These are phyloP conservation scores for Ammodramus savannarum DNA, from an alignment of 2,113 vertebrate species.

Conservation along the genomic window DNA sequence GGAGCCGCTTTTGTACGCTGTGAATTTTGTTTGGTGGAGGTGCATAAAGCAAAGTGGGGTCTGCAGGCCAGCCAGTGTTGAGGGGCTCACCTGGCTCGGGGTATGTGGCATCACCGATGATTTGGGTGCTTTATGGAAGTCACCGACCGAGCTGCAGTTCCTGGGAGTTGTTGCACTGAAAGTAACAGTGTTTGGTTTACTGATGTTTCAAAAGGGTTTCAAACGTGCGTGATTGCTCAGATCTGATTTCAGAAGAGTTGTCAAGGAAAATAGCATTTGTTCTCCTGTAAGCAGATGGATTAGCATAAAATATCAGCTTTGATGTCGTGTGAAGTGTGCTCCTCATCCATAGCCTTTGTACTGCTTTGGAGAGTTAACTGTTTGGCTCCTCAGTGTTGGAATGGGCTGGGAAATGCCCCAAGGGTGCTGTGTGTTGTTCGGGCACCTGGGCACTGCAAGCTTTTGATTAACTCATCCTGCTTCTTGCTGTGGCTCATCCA, in stretches of 20 bases:
- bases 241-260: conserved; percentile 30
- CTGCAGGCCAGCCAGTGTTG: background rate
- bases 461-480: background rate
- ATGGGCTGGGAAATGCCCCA: background rate
- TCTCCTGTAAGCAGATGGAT: background rate
- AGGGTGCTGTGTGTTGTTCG: background rate
- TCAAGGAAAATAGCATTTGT: conserved; percentile 19
- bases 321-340: background rate
- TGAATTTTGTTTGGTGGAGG: background rate
- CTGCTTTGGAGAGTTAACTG: background rate
- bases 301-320: background rate
- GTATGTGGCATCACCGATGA: background rate
- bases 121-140: background rate
- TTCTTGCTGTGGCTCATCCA: background rate
- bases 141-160: background rate
- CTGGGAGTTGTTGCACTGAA: background rate
- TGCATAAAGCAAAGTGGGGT: background rate
- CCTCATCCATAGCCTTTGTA: background rate
- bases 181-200: background rate
- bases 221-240: background rate
- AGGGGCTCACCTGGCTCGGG: background rate
- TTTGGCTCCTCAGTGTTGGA: background rate
- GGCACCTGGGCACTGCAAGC: background rate
- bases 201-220: background rate
- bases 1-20: background rate